Evolutionary conservation across 64 coral and sea anemone genomes (phyloP).

Genomic region (Acropora tenuis): DNA sequence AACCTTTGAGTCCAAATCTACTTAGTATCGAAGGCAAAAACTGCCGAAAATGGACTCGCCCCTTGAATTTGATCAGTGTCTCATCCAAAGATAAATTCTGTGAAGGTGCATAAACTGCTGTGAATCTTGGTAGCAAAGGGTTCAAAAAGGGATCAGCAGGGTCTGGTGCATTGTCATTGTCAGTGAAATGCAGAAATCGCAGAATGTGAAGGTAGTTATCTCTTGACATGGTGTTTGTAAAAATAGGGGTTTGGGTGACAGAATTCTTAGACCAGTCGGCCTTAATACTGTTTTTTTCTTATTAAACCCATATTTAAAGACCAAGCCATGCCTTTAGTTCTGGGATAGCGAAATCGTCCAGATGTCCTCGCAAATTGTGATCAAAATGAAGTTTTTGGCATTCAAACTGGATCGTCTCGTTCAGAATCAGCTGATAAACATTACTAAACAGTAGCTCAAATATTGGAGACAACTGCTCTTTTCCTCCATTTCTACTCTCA

Average conservation of each 20-base stretch:
- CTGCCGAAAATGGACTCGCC: not conserved
- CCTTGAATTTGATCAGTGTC: too few relatives aligned
- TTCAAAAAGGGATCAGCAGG: not conserved
- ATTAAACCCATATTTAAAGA: too few relatives aligned
- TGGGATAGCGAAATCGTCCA: constrained; percentile 1
- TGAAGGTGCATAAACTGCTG: constrained; percentile 12
- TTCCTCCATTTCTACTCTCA: constrained; percentile 30
- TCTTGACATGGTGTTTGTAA: constrained; percentile 4
- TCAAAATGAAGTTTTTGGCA: constrained; percentile 25
- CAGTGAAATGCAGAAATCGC: too few relatives aligned
- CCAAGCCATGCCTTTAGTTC: not conserved
- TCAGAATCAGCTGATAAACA: not conserved
- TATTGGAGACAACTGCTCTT: constrained; percentile 22
- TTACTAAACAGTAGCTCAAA: constrained; percentile 31
- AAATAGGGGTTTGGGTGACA: not conserved
- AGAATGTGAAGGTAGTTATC: constrained; percentile 40
- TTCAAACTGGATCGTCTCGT: constrained; percentile 13
- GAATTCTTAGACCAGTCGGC: not conserved
- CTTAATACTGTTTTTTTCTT: not conserved
- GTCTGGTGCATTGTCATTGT: too few relatives aligned
- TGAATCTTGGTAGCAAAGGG: not conserved
- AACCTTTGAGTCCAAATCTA: not conserved
- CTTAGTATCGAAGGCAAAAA: not conserved
- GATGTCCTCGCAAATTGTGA: constrained; percentile 1
- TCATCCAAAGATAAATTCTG: not conserved